Percentiles rank a stretch among this genome's conserved stretches.
phyloP scores from a whole-genome alignment of 1,140 invertebrate genomes.

The Drosophila sproati region DNA sequence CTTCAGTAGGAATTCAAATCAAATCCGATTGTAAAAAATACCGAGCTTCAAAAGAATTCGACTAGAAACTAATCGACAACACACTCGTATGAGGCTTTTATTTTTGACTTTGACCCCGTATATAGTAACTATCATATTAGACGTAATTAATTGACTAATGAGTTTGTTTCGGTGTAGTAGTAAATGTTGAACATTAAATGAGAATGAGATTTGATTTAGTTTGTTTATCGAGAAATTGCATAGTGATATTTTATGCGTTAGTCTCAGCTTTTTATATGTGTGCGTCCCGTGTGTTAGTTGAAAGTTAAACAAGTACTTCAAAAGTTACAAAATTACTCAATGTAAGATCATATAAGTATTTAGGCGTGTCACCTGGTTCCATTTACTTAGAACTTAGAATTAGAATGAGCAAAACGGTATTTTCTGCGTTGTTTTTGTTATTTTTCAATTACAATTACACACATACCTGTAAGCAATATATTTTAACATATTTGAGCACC shows the following conservation, averaged over 20 bases:
- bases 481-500: background rate
- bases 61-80: background rate
- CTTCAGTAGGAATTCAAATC: no score
- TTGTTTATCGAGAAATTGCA: conserved; percentile 31
- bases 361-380: conserved; percentile 14
- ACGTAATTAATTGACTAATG: conserved; percentile 43
- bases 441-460: background rate
- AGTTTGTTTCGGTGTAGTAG: conserved; percentile 46
- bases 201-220: conserved; percentile 13
- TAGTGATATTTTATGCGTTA: conserved; percentile 46
- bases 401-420: conserved; percentile 8
- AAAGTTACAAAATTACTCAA: conserved; percentile 43
- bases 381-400: conserved; percentile 2
- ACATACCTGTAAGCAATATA: conserved; percentile 9
- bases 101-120: conserved; percentile 32
- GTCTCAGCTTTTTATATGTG: conserved; percentile 38
- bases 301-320: conserved; percentile 56
- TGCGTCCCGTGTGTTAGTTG: conserved; percentile 43
- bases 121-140: conserved; percentile 27
- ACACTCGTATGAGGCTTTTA: background rate
- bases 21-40: no score
- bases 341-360: background rate
- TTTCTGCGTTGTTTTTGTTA: background rate
- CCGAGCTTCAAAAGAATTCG: background rate
- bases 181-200: conserved; percentile 31